phyloP scores from a whole-genome alignment of 2,113 vertebrate genomes.

The Connochaetes taurinus region DNA sequence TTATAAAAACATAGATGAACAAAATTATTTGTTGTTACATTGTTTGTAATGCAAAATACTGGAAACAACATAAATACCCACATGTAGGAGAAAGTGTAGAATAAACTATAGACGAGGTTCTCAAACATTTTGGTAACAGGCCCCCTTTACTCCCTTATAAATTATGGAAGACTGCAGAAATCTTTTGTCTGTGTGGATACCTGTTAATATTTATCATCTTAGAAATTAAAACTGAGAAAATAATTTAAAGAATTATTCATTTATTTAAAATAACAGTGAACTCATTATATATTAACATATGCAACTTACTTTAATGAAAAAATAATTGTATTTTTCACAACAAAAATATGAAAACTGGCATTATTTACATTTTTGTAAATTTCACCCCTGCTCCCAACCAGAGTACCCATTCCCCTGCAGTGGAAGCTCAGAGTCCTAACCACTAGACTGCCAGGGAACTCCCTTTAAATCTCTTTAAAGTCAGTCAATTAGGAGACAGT shows the following conservation, averaged over 20 bases:
- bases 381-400: background rate
- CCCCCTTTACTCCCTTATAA: background rate
- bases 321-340: background rate
- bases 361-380: background rate
- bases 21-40: background rate
- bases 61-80: background rate
- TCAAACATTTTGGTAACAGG: background rate
- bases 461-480: background rate
- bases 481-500: background rate
- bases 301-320: constrained; percentile 11
- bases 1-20: background rate
- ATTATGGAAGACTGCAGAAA: background rate
- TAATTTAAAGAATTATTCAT: background rate
- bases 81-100: background rate
- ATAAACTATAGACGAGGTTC: background rate
- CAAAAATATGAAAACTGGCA: background rate
- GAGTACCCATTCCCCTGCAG: background rate
- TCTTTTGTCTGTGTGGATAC: background rate
- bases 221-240: constrained; percentile 39
- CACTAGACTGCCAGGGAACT: background rate
- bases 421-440: background rate
- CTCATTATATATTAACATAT: background rate
- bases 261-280: constrained; percentile 24
- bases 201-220: background rate
- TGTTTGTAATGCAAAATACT: background rate